These are phyloP conservation scores for Danio tinwini DNA, from an alignment of 2,797 vertebrate species.

Conservation along the genomic window DNA sequence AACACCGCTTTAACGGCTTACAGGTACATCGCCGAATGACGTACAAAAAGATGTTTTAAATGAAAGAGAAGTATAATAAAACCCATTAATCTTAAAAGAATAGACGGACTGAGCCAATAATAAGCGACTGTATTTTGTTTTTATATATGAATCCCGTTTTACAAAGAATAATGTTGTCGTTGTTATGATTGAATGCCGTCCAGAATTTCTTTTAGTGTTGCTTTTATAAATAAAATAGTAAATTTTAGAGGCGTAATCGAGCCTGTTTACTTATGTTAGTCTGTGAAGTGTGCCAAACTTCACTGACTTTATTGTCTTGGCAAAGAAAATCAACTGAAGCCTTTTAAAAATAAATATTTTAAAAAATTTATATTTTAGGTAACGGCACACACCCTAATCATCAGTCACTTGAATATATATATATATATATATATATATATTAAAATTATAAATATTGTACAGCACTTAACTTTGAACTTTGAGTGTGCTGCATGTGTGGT, in stretches of 20 bases:
- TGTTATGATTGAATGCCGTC: neutral
- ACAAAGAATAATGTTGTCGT: neutral
- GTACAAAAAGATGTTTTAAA: neutral
- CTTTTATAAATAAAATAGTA: neutral
- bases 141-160: neutral
- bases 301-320: neutral
- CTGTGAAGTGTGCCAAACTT: neutral
- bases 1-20: constrained; percentile 1
- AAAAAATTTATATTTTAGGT: too few species aligned
- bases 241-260: neutral
- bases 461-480: neutral
- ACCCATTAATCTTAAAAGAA: neutral
- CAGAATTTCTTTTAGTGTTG: neutral
- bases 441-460: neutral
- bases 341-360: neutral
- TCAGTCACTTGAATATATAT: neutral
- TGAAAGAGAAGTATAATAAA: neutral
- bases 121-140: neutral
- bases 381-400: neutral
- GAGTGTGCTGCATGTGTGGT: too few species aligned
- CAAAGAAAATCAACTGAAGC: neutral
- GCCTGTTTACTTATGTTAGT: neutral
- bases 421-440: too few species aligned
- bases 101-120: neutral
- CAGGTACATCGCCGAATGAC: neutral